Percentiles rank a stretch among this genome's conserved stretches.
These are phyloP conservation scores for Aricia agestis DNA, from an alignment of 1,140 invertebrate species.

Conservation along the genomic window DNA sequence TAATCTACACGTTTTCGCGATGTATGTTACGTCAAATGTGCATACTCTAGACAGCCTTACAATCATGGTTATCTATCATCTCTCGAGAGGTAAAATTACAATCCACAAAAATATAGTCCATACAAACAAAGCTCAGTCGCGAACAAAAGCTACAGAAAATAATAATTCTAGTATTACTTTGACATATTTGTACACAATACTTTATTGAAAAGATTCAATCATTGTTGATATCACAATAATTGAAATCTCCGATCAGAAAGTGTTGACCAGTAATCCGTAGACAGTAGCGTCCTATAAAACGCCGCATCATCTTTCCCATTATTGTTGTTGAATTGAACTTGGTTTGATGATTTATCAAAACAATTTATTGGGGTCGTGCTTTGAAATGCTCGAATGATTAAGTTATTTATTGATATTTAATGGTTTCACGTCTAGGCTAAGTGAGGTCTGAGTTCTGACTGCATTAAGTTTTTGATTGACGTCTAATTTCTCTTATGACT, in stretches of 20 bases:
- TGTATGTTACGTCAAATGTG: too few relatives aligned
- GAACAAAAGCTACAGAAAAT: too few relatives aligned
- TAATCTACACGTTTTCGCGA: too few relatives aligned
- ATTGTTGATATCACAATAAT: background rate
- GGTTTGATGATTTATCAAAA: slow-evolving; percentile 1
- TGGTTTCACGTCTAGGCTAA: background rate
- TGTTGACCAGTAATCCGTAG: background rate
- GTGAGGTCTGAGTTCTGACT: background rate
- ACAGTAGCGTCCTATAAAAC: background rate
- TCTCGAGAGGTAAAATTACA: too few relatives aligned
- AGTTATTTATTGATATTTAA: background rate
- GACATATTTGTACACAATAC: background rate
- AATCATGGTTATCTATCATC: too few relatives aligned
- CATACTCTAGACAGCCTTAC: too few relatives aligned
- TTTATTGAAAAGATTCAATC: background rate
- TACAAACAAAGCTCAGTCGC: too few relatives aligned
- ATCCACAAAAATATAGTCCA: too few relatives aligned
- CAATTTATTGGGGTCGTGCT: background rate
- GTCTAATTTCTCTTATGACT: background rate
- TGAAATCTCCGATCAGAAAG: background rate
- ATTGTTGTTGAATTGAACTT: background rate
- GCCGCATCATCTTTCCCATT: background rate
- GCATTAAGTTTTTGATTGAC: too few relatives aligned
- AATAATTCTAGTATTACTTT: background rate
- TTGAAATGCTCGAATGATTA: background rate